Evolutionary conservation across 2,888 invertebrate species (phyloP).

Genomic region (Cephalotes varians): DNA sequence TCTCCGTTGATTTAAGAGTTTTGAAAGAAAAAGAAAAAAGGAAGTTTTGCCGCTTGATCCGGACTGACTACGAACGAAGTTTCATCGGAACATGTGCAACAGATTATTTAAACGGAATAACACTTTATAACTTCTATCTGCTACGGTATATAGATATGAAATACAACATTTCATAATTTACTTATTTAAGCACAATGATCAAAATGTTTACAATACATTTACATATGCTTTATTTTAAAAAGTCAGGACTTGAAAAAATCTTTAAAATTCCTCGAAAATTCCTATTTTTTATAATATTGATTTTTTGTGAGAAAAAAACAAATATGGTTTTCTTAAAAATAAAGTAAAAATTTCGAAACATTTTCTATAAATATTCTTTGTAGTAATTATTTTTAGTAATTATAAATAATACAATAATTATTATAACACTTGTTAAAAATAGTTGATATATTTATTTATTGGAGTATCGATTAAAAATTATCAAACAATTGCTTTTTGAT

Average conservation of each 20-base stretch:
- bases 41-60: slow-evolving; percentile 16
- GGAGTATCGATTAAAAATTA: not conserved
- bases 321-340: not conserved
- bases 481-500: not conserved
- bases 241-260: not conserved
- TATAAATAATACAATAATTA: not conserved
- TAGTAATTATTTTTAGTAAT: not conserved
- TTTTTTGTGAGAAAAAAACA: not conserved
- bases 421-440: not conserved
- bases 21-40: slow-evolving; percentile 67
- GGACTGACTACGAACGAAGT: slow-evolving; percentile 14
- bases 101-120: slow-evolving; percentile 43
- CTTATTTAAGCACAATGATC: not conserved
- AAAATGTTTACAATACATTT: not conserved
- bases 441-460: not conserved
- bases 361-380: not conserved
- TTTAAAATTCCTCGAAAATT: not conserved
- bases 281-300: not conserved
- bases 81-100: slow-evolving; percentile 19
- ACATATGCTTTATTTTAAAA: not conserved
- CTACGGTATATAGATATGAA: not conserved
- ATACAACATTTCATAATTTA: slow-evolving; percentile 6
- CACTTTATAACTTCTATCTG: slow-evolving; percentile 11
- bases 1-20: slow-evolving; percentile 85
- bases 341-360: not conserved